A percentile compares a stretch with the other conserved stretches of the same genome.
Evolutionary conservation across 2,888 invertebrate genomes (phyloP).

Genomic region (Cosmia pyralina): DNA sequence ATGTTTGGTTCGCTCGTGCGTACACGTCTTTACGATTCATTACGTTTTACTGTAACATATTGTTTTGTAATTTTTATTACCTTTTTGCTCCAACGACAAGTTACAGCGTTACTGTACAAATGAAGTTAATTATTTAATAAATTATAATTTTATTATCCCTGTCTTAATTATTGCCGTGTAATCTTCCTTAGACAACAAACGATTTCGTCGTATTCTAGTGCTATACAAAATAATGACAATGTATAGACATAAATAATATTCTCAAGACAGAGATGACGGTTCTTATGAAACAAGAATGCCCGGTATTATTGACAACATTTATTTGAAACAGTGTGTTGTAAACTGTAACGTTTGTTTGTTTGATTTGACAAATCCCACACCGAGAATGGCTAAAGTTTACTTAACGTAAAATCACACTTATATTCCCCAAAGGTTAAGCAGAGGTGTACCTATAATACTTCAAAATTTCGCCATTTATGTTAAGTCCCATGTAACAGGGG

Average conservation of each 20-base stretch:
- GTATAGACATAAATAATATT: background rate
- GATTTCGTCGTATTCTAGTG: background rate
- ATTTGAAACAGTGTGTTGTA: no score
- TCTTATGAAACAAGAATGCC: no score
- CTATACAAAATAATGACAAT: background rate
- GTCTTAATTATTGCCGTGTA: background rate
- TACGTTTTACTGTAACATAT: slow-evolving; percentile 16
- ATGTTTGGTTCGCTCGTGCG: no score
- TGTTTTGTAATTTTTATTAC: slow-evolving; percentile 17
- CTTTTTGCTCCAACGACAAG: slow-evolving; percentile 33
- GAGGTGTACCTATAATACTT: no score
- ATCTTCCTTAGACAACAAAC: background rate
- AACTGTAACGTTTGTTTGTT: no score
- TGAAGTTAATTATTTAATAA: slow-evolving; percentile 21
- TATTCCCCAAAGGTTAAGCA: no score
- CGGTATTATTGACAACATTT: no score
- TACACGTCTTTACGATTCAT: background rate
- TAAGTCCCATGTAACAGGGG: no score
- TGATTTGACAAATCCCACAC: no score
- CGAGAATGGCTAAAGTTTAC: no score
- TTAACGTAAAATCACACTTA: no score
- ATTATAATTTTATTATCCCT: slow-evolving; percentile 8
- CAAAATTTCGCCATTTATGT: no score
- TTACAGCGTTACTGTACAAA: slow-evolving; percentile 1
- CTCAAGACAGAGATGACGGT: background rate